Evolutionary conservation across 2,113 vertebrate species (phyloP).

Genomic region (Gadus chalcogrammus): DNA sequence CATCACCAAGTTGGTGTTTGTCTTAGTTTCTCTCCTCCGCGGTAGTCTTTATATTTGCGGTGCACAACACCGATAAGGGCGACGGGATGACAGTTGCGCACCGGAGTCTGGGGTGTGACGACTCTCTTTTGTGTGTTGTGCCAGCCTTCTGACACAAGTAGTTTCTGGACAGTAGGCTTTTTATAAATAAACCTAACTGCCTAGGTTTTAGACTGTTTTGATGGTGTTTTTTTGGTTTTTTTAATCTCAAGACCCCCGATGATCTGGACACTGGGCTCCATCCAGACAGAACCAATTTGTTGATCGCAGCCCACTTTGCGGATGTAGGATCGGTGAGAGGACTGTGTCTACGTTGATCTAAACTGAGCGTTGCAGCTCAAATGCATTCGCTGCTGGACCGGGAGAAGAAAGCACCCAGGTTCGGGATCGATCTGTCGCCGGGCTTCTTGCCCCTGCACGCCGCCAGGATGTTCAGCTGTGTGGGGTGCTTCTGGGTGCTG

Average conservation of each 20-base stretch:
- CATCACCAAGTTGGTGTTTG: too few species aligned
- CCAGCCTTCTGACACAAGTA: not conserved
- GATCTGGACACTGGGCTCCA: constrained; percentile 25
- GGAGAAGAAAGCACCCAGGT: constrained; percentile 74
- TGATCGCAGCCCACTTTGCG: not conserved
- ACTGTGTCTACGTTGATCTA: constrained; percentile 51
- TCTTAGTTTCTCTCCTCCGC: too few species aligned
- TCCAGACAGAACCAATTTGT: not conserved
- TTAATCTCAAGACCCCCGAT: constrained; percentile 26
- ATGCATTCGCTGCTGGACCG: constrained; percentile 79
- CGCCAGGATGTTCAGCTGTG: constrained; percentile 83
- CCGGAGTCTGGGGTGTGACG: not conserved
- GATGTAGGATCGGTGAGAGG: constrained; percentile 37
- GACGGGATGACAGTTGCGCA: too few species aligned
- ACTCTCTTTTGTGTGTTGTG: not conserved
- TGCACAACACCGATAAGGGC: too few species aligned
- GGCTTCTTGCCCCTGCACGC: constrained; percentile 70
- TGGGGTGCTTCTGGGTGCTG: constrained; percentile 87
- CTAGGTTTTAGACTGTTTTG: constrained; percentile 17
- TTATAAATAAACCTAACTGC: not conserved
- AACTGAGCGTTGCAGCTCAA: constrained; percentile 63
- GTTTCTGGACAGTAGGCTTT: not conserved
- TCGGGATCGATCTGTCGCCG: constrained; percentile 65
- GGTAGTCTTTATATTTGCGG: too few species aligned
- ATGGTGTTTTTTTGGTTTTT: not conserved